phyloP scores from a whole-genome alignment of 2,797 vertebrate species.

The Dryobates pubescens region DNA sequence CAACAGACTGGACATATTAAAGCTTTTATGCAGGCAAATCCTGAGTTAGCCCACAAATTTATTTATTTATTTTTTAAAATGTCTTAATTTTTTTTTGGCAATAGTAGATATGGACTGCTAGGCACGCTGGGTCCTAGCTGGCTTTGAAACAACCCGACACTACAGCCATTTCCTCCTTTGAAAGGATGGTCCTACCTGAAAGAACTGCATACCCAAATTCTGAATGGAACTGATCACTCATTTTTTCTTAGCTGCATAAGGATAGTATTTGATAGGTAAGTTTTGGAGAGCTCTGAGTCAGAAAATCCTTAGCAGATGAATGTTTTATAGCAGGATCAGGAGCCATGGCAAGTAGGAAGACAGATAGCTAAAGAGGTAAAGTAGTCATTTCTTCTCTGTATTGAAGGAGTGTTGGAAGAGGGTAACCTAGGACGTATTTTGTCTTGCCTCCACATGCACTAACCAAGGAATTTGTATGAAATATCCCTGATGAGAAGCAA shows the following conservation, averaged over 20 bases:
- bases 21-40: background rate
- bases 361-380: background rate
- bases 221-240: background rate
- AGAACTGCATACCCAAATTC: background rate
- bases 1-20: background rate
- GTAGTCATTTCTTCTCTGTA: background rate
- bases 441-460: background rate
- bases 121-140: background rate
- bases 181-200: background rate
- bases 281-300: conserved; percentile 7
- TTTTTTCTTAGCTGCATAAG: background rate
- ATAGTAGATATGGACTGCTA: background rate
- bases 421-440: background rate
- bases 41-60: background rate
- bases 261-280: background rate
- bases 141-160: background rate
- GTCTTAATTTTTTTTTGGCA: background rate
- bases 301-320: background rate
- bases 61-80: too few species aligned
- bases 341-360: background rate
- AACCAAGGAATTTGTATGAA: background rate
- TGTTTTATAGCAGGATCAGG: background rate
- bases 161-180: background rate
- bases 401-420: background rate
- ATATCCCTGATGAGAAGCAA: background rate